Evolutionary conservation across 2,888 invertebrate species (phyloP).

Genomic region (Coelinius sp.): DNA sequence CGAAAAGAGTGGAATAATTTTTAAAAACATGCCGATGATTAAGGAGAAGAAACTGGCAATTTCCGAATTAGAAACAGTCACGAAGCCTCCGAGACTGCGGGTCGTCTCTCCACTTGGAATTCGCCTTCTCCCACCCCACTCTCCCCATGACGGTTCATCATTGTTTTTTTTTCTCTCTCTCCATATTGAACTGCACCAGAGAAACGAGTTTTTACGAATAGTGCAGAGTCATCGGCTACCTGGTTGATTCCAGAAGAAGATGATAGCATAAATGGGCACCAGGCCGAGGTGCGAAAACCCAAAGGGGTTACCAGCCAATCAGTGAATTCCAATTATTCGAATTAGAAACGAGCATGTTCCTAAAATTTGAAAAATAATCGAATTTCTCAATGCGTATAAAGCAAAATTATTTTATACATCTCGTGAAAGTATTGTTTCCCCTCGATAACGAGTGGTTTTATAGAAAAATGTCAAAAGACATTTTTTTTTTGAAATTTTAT

Average conservation of each 20-base stretch:
- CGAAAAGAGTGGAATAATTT: constrained; percentile 48
- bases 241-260: constrained; percentile 46
- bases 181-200: constrained; percentile 1
- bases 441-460: too few species aligned
- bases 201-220: constrained; percentile 36
- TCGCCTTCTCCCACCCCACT: background rate
- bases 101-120: constrained; percentile 26
- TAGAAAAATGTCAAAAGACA: too few species aligned
- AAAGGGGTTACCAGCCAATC: background rate
- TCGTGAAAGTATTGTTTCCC: too few species aligned
- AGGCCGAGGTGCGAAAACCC: constrained; percentile 25
- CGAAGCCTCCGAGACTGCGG: constrained; percentile 44
- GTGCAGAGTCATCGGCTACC: constrained; percentile 64
- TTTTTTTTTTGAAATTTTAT: too few species aligned
- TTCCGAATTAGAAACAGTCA: constrained; percentile 64
- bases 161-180: constrained; percentile 17
- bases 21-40: constrained; percentile 10
- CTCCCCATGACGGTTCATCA: background rate
- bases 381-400: too few species aligned
- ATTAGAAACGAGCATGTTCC: background rate
- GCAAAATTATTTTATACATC: too few species aligned
- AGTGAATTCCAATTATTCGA: constrained; percentile 20
- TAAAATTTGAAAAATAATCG: background rate
- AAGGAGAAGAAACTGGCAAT: constrained; percentile 57
- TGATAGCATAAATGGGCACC: constrained; percentile 14